phyloP scores from a whole-genome alignment of 1,140 invertebrate species.

The Caenorhabditis remanei region DNA sequence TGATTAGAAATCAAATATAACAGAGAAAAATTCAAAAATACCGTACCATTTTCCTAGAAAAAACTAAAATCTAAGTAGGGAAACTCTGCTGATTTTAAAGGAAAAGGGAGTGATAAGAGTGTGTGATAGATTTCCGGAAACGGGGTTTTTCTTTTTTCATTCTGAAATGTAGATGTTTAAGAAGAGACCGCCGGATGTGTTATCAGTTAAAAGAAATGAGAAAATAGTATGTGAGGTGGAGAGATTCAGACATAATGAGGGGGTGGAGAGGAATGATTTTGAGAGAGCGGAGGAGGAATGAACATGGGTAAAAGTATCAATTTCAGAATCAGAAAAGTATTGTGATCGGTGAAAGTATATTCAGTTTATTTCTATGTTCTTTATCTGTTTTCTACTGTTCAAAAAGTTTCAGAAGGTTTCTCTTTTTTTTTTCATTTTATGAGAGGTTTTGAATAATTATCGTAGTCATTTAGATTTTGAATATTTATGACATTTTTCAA shows the following conservation, averaged over 20 bases:
- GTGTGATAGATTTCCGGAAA: conserved; percentile 49
- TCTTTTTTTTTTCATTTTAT: too few species aligned
- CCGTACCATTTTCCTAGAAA: not conserved
- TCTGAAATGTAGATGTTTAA: not conserved
- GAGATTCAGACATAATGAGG: not conserved
- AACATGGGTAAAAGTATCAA: conserved; percentile 20
- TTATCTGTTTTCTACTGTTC: not conserved
- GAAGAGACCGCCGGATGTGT: conserved; percentile 49
- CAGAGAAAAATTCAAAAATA: not conserved
- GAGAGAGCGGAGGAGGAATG: not conserved
- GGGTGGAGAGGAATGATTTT: conserved; percentile 2
- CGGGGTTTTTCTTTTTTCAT: not conserved
- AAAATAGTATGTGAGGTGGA: not conserved
- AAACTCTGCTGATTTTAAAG: conserved; percentile 42
- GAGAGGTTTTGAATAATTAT: too few species aligned
- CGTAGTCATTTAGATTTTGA: too few species aligned
- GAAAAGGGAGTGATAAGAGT: not conserved
- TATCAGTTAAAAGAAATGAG: not conserved
- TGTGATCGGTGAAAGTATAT: not conserved
- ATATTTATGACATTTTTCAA: too few species aligned
- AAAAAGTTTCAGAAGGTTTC: too few species aligned
- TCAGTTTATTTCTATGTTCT: not conserved
- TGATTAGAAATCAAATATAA: not conserved
- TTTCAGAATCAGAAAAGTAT: not conserved
- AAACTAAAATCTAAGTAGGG: not conserved